Evolutionary conservation across 2,113 vertebrate genomes (phyloP), one percentile per base, ranked within the genome.

Genomic region (Oreocharis arfaki): DNA sequence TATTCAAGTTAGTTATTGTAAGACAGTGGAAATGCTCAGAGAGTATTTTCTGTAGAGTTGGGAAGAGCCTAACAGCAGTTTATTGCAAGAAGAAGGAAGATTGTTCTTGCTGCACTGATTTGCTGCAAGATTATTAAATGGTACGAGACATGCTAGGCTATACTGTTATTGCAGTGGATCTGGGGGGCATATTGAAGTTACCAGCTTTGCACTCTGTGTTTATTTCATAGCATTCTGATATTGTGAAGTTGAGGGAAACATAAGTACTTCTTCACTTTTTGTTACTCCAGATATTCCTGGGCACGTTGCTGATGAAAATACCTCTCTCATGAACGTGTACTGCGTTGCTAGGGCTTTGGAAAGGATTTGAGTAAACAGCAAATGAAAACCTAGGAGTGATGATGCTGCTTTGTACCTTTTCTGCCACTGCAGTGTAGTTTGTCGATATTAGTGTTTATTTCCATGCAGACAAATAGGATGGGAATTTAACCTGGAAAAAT

Each of bases 31-130:
- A 88, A 60, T 88, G 35, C 59, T 94, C 86, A 75, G 73, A 78
- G 69, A 60, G 19, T 53, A 24, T 87, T 91, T 91, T 83, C 73
- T 75, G 28, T 69, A 69, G 44, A n/a, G 46, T 69, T 82, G 59
- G 67, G 77, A 88, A 69, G 33, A 89, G 55, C 12, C 46, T 69
- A 67, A 50, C 46, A 57, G 32, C 24, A 57, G 37, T 69, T 89
- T 76, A 35, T 94, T 89, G 39, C 90, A 84, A 95, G 89, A 96
- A 94, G 70, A 75, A 65, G 76, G 70, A 96, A 84, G 83, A 64
- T 90, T 56, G 50, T 89, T 90, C 83, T 93, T 93, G 52, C 69
- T 74, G 61, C 81, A 46, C n/a, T 88, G n/a, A 83, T 81, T 84
- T 67, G 63, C 46, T 82, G 80, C n/a, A 56, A 86, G 75, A 82